These are phyloP conservation scores for Taurulus bubalis DNA, from an alignment of 2,113 vertebrate genomes.

Conservation along the genomic window DNA sequence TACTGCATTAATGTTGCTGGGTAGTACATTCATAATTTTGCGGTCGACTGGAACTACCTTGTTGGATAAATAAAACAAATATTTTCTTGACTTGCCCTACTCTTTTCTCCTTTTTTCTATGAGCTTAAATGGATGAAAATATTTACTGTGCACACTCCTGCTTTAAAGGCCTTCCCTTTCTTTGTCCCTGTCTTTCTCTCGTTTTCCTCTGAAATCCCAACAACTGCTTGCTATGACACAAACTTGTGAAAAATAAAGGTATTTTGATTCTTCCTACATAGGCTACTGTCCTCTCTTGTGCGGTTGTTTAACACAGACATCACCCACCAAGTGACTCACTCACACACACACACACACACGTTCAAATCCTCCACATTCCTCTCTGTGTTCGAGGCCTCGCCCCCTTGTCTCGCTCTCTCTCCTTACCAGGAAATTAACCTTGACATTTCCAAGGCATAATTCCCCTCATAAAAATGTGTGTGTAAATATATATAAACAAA, in stretches of 20 bases:
- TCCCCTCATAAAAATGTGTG: conserved; percentile 77
- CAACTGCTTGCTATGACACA: conserved; percentile 39
- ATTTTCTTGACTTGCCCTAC: background rate
- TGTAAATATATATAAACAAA: conserved; percentile 82
- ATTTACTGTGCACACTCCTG: conserved; percentile 34
- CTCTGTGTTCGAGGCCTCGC: conserved; percentile 31
- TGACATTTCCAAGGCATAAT: conserved; percentile 80
- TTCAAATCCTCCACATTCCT: conserved; percentile 45
- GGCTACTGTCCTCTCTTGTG: conserved; percentile 51
- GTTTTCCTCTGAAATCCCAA: conserved; percentile 7
- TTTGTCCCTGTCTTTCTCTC: conserved; percentile 18
- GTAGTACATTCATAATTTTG: background rate
- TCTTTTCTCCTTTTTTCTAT: background rate
- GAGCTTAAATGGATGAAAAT: conserved; percentile 26
- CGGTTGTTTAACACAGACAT: conserved; percentile 38
- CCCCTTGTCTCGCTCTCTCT: conserved; percentile 57
- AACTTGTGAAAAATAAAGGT: conserved; percentile 60
- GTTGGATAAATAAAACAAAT: background rate
- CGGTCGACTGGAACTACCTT: background rate
- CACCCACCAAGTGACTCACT: conserved; percentile 33
- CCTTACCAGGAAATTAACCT: conserved; percentile 78
- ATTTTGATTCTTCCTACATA: conserved; percentile 24
- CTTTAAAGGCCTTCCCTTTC: conserved; percentile 26
- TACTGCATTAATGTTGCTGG: background rate
- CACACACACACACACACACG: conserved; percentile 31